Evolutionary conservation across 2,888 invertebrate genomes (phyloP).

Genomic region (Pilophorus perplexus): DNA sequence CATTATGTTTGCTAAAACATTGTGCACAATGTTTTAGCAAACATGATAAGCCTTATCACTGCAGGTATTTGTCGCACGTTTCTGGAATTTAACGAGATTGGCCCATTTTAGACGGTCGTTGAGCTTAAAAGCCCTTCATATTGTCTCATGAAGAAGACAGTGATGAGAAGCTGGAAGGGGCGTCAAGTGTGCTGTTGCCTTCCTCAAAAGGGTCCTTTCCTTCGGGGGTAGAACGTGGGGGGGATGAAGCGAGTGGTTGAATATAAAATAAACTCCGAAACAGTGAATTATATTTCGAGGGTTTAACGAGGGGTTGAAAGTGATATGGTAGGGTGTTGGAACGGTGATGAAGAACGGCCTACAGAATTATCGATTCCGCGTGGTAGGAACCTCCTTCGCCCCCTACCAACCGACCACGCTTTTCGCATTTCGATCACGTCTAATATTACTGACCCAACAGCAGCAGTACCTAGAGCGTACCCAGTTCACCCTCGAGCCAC

Average conservation of each 20-base stretch:
- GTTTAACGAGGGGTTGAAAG: constrained; percentile 11
- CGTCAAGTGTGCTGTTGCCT: constrained; percentile 22
- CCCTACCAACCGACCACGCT: too few species aligned
- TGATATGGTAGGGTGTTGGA: background rate
- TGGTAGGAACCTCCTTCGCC: background rate
- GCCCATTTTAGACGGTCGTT: background rate
- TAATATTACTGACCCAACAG: constrained; percentile 8
- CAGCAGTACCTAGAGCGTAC: background rate
- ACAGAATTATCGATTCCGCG: constrained; percentile 21
- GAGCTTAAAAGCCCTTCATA: background rate
- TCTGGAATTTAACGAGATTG: background rate
- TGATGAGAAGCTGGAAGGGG: background rate
- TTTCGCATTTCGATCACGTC: background rate
- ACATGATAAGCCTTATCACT: too few species aligned
- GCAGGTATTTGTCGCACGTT: too few species aligned
- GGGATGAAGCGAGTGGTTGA: background rate
- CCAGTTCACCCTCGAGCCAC: too few species aligned
- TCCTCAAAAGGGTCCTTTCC: constrained; percentile 7
- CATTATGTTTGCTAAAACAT: too few species aligned
- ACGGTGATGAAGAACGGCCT: constrained; percentile 16
- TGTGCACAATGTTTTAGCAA: too few species aligned
- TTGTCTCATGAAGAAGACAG: background rate
- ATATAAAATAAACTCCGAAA: constrained; percentile 13
- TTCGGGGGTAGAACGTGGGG: background rate
- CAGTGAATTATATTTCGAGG: too few species aligned